Evolutionary conservation across 2,797 vertebrate species (phyloP).

Genomic region (Halcyon chelicuti): DNA sequence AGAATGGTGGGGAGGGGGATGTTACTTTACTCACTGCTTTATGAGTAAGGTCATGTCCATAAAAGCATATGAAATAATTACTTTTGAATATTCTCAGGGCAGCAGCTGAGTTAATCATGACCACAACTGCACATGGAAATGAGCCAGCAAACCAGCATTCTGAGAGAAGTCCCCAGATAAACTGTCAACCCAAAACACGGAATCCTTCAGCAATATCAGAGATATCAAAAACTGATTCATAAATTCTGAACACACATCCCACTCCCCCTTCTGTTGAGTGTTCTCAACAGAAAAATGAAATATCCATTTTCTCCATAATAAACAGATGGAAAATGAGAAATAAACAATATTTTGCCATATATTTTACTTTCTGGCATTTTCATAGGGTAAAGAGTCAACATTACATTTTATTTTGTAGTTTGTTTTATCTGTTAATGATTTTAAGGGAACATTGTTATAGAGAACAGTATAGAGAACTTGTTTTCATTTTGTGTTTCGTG

Average conservation of each 20-base stretch:
- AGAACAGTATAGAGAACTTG: not conserved
- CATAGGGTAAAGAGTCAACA: not conserved
- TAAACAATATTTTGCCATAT: not conserved
- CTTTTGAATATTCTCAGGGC: not conserved
- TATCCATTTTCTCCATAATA: not conserved
- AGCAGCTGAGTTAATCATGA: not conserved
- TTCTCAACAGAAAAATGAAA: not conserved
- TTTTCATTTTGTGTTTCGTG: not conserved
- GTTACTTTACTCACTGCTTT: not conserved
- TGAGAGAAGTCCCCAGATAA: not conserved
- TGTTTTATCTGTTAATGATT: not conserved
- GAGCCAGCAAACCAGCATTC: not conserved
- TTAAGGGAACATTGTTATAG: not conserved
- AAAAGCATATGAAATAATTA: not conserved
- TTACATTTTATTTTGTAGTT: not conserved
- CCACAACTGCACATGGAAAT: not conserved
- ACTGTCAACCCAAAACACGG: not conserved
- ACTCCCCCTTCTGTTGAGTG: too few relatives aligned
- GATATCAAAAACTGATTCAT: not conserved
- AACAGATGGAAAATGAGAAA: not conserved
- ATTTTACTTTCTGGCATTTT: not conserved
- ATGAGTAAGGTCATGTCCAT: not conserved
- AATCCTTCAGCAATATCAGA: not conserved
- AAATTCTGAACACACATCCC: not conserved
- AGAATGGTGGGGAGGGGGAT: not conserved